Evolutionary conservation across 2,113 vertebrate species (phyloP).

Genomic region (Plectropomus leopardus): DNA sequence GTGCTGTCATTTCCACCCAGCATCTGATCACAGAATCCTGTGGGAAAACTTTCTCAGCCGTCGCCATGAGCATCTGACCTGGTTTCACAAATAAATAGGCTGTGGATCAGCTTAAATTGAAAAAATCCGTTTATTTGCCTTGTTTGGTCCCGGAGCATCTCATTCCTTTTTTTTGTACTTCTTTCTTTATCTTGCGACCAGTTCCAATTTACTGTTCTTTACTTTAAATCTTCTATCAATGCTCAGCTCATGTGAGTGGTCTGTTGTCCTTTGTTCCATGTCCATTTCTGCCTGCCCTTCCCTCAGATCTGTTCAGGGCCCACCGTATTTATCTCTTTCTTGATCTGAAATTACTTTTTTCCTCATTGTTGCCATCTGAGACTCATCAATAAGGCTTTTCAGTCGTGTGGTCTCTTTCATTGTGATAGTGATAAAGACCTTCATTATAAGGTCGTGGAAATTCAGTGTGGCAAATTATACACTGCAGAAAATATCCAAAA

Average conservation of each 20-base stretch:
- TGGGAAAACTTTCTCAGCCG: conserved; percentile 48
- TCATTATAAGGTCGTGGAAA: neutral
- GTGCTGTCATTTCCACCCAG: conserved; percentile 34
- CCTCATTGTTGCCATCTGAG: conserved; percentile 27
- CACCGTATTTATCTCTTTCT: conserved; percentile 45
- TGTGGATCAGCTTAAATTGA: conserved; percentile 46
- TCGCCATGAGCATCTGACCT: conserved; percentile 57
- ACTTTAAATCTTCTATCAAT: conserved; percentile 38
- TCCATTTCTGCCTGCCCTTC: conserved; percentile 34
- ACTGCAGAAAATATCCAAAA: conserved; percentile 19
- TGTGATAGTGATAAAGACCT: conserved; percentile 26
- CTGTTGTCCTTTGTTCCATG: conserved; percentile 40
- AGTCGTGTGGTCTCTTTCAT: conserved; percentile 22
- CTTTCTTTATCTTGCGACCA: conserved; percentile 49
- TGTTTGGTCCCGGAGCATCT: conserved; percentile 33
- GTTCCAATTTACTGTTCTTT: conserved; percentile 37
- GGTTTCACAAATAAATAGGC: conserved; percentile 67
- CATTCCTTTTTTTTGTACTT: conserved; percentile 23
- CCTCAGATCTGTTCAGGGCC: conserved; percentile 20
- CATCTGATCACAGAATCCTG: conserved; percentile 38
- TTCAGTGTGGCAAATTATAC: conserved; percentile 6
- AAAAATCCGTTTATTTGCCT: conserved; percentile 49
- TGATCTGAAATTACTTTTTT: conserved; percentile 63
- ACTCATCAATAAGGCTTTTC: conserved; percentile 39
- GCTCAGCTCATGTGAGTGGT: conserved; percentile 21